Evolutionary conservation across 2,888 invertebrate genomes (phyloP).

Genomic region (Piscicola geometra): DNA sequence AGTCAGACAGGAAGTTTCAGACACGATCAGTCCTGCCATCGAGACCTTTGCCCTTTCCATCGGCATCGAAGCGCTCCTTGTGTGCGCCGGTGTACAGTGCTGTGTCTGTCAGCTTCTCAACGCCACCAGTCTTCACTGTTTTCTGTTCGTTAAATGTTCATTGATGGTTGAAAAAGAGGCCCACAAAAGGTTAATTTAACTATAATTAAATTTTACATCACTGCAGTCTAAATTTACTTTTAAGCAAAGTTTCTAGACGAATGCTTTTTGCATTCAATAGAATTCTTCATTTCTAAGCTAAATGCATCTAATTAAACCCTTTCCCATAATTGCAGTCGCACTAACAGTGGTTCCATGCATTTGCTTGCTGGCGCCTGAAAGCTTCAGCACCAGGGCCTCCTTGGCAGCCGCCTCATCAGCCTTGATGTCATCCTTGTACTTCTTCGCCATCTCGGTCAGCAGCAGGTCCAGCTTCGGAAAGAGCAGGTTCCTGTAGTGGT

Average conservation of each 20-base stretch:
- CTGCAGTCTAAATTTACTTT: too few species aligned
- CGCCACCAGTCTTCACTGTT: conserved; percentile 43
- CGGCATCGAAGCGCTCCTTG: conserved; percentile 49
- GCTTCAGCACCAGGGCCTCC: conserved; percentile 33
- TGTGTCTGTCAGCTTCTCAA: conserved; percentile 48
- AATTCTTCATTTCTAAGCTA: too few species aligned
- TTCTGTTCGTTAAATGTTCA: too few species aligned
- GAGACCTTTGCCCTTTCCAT: conserved; percentile 49
- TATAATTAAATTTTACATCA: too few species aligned
- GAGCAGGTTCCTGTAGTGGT: conserved; percentile 38
- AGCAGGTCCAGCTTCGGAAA: conserved; percentile 35
- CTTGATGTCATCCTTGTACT: conserved; percentile 40
- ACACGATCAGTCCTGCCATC: conserved; percentile 46
- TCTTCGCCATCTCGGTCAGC: conserved; percentile 40
- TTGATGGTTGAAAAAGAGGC: too few species aligned
- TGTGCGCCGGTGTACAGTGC: conserved; percentile 49
- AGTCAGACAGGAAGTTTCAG: too few species aligned
- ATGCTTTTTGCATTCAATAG: too few species aligned
- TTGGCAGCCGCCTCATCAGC: conserved; percentile 27
- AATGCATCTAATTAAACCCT: too few species aligned
- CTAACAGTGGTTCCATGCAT: conserved; percentile 38
- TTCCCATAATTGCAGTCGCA: too few species aligned
- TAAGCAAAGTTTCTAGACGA: too few species aligned
- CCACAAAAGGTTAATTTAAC: too few species aligned
- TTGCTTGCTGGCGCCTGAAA: conserved; percentile 33